A percentile compares a stretch with the other conserved stretches of the same genome.
phyloP scores from a whole-genome alignment of 2,888 invertebrate species.

The Tipula unca region DNA sequence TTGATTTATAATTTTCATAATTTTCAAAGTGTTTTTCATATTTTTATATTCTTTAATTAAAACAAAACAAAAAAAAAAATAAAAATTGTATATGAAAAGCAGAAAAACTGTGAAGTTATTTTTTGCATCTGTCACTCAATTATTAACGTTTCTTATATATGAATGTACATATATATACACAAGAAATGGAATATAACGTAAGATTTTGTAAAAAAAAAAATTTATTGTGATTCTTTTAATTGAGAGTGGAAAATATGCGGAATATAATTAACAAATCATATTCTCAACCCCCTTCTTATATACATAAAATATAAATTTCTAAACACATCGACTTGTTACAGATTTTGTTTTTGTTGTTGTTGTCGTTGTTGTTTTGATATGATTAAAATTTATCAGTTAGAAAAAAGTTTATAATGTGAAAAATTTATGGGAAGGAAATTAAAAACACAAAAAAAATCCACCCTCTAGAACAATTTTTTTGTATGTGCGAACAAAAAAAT shows the following conservation, averaged over 20 bases:
- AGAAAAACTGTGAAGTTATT: not conserved
- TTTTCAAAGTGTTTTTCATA: not conserved
- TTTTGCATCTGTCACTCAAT: conserved; percentile 14
- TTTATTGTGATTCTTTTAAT: conserved; percentile 8
- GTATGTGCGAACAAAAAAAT: not conserved
- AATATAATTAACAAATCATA: conserved; percentile 14
- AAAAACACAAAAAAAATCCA: not conserved
- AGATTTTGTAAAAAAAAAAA: conserved; percentile 14
- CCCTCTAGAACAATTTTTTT: not conserved
- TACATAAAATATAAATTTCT: not conserved
- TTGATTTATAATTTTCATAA: conserved; percentile 3
- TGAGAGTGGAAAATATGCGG: conserved; percentile 8
- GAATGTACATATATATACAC: not conserved
- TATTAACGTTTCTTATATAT: not conserved
- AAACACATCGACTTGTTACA: not conserved
- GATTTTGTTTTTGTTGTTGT: not conserved
- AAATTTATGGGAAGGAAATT: not conserved
- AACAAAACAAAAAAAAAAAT: not conserved
- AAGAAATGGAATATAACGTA: not conserved
- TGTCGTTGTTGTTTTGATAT: not conserved
- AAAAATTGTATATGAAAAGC: not conserved
- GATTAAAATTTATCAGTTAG: conserved; percentile 4
- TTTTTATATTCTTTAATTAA: not conserved
- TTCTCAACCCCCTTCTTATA: not conserved
- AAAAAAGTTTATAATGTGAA: not conserved